Conservation (phyloP, 2,113 vertebrate species). For the Neogobius melanostomus region DNA sequence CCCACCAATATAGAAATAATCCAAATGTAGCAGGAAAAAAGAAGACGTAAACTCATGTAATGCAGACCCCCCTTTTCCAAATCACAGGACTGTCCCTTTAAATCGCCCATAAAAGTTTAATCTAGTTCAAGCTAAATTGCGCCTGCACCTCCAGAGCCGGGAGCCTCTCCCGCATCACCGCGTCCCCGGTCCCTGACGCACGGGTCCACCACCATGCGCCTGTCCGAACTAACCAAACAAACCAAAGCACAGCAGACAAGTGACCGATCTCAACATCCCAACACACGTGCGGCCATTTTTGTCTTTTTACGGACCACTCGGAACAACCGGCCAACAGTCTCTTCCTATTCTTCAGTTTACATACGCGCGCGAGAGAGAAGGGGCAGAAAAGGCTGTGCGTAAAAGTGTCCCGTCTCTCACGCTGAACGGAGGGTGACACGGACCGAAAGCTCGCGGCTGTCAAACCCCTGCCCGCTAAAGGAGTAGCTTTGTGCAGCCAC, state of each 20-base stretch:
- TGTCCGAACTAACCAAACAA: too few species aligned
- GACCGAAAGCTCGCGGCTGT: constrained; percentile 38
- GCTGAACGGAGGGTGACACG: constrained; percentile 17
- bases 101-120: background rate
- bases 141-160: background rate
- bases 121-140: background rate
- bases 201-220: constrained; percentile 2
- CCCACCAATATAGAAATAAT: too few species aligned
- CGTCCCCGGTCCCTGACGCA: background rate
- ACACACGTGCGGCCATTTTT: constrained; percentile 76
- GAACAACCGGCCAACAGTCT: constrained; percentile 12
- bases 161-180: background rate
- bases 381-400: background rate
- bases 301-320: constrained; percentile 19
- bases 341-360: background rate
- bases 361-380: too few species aligned
- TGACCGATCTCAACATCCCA: constrained; percentile 31
- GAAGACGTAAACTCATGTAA: too few species aligned
- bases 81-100: background rate
- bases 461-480: constrained; percentile 53
- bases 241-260: constrained; percentile 41
- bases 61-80: background rate
- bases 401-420: constrained; percentile 1
- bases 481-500: constrained; percentile 45
- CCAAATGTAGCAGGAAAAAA: too few species aligned